phyloP scores from a whole-genome alignment of 2,888 invertebrate species.

The Liopterus haemorrhoidalis region DNA sequence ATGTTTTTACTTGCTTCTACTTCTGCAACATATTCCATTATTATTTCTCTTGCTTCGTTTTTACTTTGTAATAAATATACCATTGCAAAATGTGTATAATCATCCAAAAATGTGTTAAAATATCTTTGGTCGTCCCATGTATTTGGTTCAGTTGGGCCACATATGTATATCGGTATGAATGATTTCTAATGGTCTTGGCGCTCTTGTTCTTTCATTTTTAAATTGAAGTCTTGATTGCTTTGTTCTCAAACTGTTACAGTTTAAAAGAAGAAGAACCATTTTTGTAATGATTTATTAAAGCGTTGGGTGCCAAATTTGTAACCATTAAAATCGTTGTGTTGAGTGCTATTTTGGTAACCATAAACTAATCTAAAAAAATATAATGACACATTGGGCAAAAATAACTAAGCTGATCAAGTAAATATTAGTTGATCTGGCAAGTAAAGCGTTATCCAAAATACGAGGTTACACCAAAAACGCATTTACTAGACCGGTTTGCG shows the following conservation, averaged over 20 bases:
- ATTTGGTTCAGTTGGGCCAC: conserved; percentile 37
- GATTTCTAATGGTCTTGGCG: conserved; percentile 38
- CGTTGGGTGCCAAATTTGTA: too few species aligned
- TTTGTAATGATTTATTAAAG: too few species aligned
- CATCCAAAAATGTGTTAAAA: conserved; percentile 38
- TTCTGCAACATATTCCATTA: conserved; percentile 24
- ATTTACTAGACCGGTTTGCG: too few species aligned
- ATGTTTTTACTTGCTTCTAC: conserved; percentile 22
- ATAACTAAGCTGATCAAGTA: too few species aligned
- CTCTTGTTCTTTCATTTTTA: conserved; percentile 32
- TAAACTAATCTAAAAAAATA: too few species aligned
- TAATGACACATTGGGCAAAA: too few species aligned
- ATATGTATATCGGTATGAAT: conserved; percentile 39
- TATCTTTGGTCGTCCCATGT: conserved; percentile 38
- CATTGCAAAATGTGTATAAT: conserved; percentile 38
- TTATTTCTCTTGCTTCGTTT: conserved; percentile 22
- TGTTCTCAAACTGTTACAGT: conserved; percentile 38
- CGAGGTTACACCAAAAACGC: too few species aligned
- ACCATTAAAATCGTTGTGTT: too few species aligned
- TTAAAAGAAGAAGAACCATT: too few species aligned
- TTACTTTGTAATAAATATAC: conserved; percentile 33
- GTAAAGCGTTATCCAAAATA: too few species aligned
- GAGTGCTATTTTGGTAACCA: too few species aligned
- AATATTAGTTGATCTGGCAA: too few species aligned
- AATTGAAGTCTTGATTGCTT: conserved; percentile 40